Evolutionary conservation across 2,888 invertebrate species (phyloP).

Genomic region (Hydraecia micacea): DNA sequence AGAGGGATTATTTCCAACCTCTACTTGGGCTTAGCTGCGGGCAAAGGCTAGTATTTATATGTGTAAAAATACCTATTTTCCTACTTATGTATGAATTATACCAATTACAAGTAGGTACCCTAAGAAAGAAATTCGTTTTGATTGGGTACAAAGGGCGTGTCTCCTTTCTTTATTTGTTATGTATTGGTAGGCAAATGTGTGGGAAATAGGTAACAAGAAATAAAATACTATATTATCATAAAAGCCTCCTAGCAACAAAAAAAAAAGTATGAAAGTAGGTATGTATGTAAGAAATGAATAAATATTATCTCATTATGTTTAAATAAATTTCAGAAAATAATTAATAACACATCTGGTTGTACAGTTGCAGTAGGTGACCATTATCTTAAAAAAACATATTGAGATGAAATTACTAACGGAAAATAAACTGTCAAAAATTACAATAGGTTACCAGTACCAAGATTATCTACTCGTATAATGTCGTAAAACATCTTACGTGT

Average conservation of each 20-base stretch:
- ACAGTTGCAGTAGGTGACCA: neutral
- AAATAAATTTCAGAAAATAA: neutral
- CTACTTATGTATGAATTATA: neutral
- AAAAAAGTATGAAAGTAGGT: neutral
- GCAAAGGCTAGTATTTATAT: neutral
- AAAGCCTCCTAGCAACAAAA: neutral
- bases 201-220: neutral
- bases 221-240: neutral
- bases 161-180: neutral
- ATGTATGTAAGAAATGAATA: neutral
- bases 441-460: slow-evolving; percentile 43
- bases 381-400: neutral
- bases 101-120: neutral
- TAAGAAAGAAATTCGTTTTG: neutral
- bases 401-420: neutral
- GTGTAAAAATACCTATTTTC: neutral
- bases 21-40: neutral
- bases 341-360: too few species aligned
- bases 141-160: neutral
- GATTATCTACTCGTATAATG: slow-evolving; percentile 54
- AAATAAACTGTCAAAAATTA: slow-evolving; percentile 8
- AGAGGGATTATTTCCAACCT: neutral
- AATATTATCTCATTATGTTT: neutral
- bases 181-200: neutral
- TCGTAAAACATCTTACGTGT: slow-evolving; percentile 63